A percentile compares a stretch with the other conserved stretches of the same genome.
phyloP scores from a whole-genome alignment of 2,797 vertebrate species.

The Danio albolineatus region DNA sequence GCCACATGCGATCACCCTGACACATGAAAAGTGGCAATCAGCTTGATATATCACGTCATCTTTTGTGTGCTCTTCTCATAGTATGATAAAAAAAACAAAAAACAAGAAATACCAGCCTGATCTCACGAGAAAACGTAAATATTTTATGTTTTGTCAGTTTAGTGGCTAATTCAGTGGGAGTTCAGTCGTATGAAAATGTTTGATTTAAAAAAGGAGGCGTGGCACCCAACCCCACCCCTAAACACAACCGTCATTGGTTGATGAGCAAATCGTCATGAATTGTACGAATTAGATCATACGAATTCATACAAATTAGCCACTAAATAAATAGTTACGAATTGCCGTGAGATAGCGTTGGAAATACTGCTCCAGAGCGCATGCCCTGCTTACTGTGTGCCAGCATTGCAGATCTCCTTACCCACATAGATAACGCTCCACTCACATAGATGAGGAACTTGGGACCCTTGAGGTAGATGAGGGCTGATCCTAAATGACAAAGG shows the following conservation, averaged over 20 bases:
- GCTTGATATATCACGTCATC: slow-evolving; percentile 27
- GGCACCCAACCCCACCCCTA: too few species aligned
- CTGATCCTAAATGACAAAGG: slow-evolving; percentile 69
- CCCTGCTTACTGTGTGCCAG: neutral
- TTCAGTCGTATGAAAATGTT: too few species aligned
- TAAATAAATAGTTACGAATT: too few species aligned
- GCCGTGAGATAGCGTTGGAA: too few species aligned
- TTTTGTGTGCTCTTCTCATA: neutral
- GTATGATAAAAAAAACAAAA: neutral
- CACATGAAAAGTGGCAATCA: slow-evolving; percentile 40
- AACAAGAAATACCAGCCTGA: neutral
- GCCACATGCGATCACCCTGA: slow-evolving; percentile 83
- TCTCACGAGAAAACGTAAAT: too few species aligned
- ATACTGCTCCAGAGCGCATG: slow-evolving; percentile 3
- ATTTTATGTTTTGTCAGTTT: too few species aligned
- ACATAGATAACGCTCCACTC: slow-evolving; percentile 83
- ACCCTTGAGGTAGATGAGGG: slow-evolving; percentile 77
- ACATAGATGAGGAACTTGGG: slow-evolving; percentile 82
- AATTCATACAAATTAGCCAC: too few species aligned
- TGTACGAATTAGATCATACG: too few species aligned
- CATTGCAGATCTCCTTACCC: slow-evolving; percentile 73
- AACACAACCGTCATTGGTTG: too few species aligned
- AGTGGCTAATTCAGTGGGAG: too few species aligned
- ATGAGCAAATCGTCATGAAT: too few species aligned
- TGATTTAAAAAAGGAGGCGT: too few species aligned